Conservation (phyloP, 2,797 vertebrate species). For the Sebastes paucispinis region DNA sequence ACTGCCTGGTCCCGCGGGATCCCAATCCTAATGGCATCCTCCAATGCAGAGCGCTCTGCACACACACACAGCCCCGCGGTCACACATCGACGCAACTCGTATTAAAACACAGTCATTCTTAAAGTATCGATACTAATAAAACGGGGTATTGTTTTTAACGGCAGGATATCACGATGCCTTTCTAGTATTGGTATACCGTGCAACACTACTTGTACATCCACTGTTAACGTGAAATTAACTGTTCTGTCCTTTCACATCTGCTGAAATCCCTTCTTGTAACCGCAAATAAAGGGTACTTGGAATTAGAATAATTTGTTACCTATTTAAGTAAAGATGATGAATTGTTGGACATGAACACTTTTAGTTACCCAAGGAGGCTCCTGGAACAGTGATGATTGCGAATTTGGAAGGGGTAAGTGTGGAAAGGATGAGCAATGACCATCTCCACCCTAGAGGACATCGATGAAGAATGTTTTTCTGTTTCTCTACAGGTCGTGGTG, state of each 20-base stretch:
- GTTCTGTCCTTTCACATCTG: neutral
- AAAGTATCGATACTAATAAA: no score
- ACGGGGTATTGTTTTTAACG: no score
- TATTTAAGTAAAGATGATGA: neutral
- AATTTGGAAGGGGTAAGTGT: neutral
- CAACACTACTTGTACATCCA: neutral
- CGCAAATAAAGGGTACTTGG: neutral
- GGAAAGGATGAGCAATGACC: neutral
- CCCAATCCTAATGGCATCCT: no score
- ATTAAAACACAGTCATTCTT: no score
- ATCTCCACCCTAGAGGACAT: fast-evolving
- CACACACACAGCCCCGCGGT: no score
- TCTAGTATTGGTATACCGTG: no score
- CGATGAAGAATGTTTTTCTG: fast-evolving
- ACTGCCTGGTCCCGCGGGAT: no score
- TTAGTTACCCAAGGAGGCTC: neutral
- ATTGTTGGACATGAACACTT: neutral
- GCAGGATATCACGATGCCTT: no score
- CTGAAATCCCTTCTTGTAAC: neutral
- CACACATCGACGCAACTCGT: no score
- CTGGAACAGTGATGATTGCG: neutral
- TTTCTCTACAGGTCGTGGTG: conserved; percentile 31
- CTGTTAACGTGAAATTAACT: neutral
- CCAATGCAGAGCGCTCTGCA: no score
- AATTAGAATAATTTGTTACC: no score